phyloP scores from a whole-genome alignment of 2,888 invertebrate genomes.

The Lochmaea crataegi region DNA sequence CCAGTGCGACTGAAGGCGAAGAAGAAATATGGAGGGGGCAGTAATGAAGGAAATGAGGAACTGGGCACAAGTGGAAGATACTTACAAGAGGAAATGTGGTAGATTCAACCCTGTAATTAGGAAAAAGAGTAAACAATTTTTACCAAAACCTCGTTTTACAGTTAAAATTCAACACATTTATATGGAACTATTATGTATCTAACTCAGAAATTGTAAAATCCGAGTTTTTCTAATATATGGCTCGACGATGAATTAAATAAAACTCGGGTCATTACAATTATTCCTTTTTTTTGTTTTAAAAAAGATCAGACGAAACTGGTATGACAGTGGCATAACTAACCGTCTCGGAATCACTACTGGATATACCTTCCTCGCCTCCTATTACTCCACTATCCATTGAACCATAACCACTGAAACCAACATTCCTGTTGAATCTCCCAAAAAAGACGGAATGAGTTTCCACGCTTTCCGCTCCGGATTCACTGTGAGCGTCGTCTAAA shows the following conservation, averaged over 20 bases:
- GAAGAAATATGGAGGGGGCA: too few species aligned
- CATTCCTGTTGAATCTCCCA: conserved; percentile 73
- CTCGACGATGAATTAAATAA: background rate
- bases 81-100: too few species aligned
- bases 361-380: conserved; percentile 56
- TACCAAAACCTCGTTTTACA: too few species aligned
- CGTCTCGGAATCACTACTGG: conserved; percentile 65
- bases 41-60: too few species aligned
- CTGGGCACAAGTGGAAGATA: too few species aligned
- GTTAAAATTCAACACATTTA: too few species aligned
- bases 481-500: conserved; percentile 84
- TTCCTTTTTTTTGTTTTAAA: background rate
- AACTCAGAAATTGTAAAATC: too few species aligned
- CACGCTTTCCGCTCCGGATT: conserved; percentile 88
- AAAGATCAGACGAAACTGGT: conserved; percentile 35
- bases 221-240: background rate
- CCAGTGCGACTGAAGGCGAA: too few species aligned
- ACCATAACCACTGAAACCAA: conserved; percentile 48
- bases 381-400: conserved; percentile 64
- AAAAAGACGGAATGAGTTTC: conserved; percentile 90
- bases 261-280: background rate
- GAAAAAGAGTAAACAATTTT: too few species aligned
- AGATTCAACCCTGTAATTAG: too few species aligned
- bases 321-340: conserved; percentile 65
- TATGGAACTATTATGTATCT: too few species aligned